A percentile compares a stretch with the other conserved stretches of the same genome.
phyloP scores from a whole-genome alignment of 2,888 invertebrate genomes.

The Acrocyrtus sp. region DNA sequence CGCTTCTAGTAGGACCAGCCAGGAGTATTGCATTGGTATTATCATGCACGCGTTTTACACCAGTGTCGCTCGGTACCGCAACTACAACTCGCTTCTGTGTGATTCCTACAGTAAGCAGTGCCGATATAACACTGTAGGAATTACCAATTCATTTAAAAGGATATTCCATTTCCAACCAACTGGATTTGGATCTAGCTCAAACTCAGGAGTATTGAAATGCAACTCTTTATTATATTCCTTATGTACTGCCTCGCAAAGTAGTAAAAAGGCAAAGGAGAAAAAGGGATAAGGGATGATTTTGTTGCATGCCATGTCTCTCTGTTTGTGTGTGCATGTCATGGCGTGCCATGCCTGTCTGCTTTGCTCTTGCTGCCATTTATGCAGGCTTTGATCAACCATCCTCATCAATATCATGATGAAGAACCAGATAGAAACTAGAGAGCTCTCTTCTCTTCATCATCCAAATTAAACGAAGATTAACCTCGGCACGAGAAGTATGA shows the following conservation, averaged over 20 bases:
- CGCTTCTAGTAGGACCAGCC: too few species aligned
- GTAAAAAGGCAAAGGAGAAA: slow-evolving; percentile 13
- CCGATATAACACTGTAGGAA: too few species aligned
- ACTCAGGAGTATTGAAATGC: too few species aligned
- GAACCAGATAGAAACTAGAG: too few species aligned
- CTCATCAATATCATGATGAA: neutral
- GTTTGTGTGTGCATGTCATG: slow-evolving; percentile 4
- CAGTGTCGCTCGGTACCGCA: too few species aligned
- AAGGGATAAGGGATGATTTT: slow-evolving; percentile 2
- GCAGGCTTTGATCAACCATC: neutral
- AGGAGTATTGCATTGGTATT: too few species aligned
- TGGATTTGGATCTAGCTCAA: neutral
- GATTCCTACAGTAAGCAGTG: too few species aligned
- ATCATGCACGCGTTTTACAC: too few species aligned
- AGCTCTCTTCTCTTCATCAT: slow-evolving; percentile 1
- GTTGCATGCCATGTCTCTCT: too few species aligned
- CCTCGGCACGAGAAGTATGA: slow-evolving; percentile 3
- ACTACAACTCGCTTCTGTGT: too few species aligned
- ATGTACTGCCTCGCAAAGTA: neutral
- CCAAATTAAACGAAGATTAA: slow-evolving; percentile 4
- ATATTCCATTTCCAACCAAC: neutral
- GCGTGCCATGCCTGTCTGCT: slow-evolving; percentile 18
- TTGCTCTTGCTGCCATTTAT: slow-evolving; percentile 17
- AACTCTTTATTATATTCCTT: too few species aligned
- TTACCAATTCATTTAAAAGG: neutral